These are phyloP conservation scores for Cheilinus undulatus DNA, from an alignment of 2,113 vertebrate genomes.

Conservation along the genomic window DNA sequence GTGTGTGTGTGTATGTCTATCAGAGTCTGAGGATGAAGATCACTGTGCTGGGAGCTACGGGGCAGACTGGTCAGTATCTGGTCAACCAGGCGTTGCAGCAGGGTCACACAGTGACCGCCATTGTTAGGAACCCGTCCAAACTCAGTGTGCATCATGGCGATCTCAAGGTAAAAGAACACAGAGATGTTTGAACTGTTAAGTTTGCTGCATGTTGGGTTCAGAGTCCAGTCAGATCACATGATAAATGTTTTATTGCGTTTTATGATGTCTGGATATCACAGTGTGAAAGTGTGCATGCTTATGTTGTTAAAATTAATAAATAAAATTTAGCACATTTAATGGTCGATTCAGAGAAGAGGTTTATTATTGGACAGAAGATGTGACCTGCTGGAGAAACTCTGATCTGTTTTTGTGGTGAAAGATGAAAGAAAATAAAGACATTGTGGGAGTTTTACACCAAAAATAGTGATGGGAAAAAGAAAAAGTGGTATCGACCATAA, in stretches of 20 bases:
- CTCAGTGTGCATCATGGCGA: conserved; percentile 80
- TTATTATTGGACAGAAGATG: no score
- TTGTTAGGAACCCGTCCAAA: conserved; percentile 83
- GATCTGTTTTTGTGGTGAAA: no score
- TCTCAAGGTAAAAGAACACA: conserved; percentile 78
- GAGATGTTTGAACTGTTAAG: neutral
- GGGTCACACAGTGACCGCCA: conserved; percentile 83
- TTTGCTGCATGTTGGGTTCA: conserved; percentile 7
- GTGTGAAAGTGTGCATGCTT: neutral
- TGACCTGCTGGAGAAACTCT: no score
- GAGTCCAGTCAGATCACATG: conserved; percentile 19
- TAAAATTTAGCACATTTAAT: no score
- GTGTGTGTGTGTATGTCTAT: neutral
- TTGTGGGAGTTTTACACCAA: no score
- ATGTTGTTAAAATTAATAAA: no score
- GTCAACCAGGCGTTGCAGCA: conserved; percentile 83
- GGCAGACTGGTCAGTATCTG: conserved; percentile 83
- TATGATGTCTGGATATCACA: neutral
- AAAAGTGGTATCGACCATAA: no score
- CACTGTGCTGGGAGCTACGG: conserved; percentile 84
- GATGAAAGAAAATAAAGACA: no score
- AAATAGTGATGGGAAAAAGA: no score
- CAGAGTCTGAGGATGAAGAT: conserved; percentile 80
- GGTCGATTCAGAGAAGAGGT: no score
- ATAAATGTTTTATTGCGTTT: neutral